Evolutionary conservation across 1,140 invertebrate genomes (phyloP), one percentile per base, ranked within the genome.

Genomic region (Heliconius congener): DNA sequence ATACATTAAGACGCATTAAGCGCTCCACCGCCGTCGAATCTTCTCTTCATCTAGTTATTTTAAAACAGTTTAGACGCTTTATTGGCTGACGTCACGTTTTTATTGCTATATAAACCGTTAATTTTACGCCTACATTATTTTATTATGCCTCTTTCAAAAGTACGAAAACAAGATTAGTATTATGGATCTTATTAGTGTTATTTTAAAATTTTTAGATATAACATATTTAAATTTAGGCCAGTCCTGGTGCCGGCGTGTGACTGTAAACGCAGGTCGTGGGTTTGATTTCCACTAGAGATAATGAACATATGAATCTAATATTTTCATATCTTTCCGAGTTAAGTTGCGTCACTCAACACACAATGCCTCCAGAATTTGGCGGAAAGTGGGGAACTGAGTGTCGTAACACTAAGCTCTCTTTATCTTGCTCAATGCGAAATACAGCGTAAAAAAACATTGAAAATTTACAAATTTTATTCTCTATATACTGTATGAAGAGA

Each of bases 1-100:
- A 90, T 88, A 89, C 93, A 93, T 93, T 94, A 94, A 93, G 92
- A 86, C 85, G 92, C 93, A 93, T 94, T 93, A 94, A 90, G 85
- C 89, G 82, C 82, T 86, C 86, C 84, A 87, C 87, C 73, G 85
- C 86, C 85, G 82, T 86, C 84, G 80, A 89, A 84, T 91, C 87
- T 92, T 90, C 87, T 91, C 88, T 89, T 91, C 93, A 93, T 93
- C 93, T 94, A 88, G 91, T 88, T 94, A 91, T 93, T 94, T 93
- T 93, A 90, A 93, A 91, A 92, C 90, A 86, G 86, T 91, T 91
- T 88, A 84, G 85, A 84, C 81, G 84, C 77, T 94, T 93, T 94
- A 94, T 91, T 89, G 87, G 85, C 85, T 85, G 86, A 88, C 88
- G 88, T 93, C 90, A 90, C 88, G 70, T 84, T 90, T 94, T 93